Conservation (phyloP, 2,113 vertebrate genomes). For the Poeciliopsis occidentalis region DNA sequence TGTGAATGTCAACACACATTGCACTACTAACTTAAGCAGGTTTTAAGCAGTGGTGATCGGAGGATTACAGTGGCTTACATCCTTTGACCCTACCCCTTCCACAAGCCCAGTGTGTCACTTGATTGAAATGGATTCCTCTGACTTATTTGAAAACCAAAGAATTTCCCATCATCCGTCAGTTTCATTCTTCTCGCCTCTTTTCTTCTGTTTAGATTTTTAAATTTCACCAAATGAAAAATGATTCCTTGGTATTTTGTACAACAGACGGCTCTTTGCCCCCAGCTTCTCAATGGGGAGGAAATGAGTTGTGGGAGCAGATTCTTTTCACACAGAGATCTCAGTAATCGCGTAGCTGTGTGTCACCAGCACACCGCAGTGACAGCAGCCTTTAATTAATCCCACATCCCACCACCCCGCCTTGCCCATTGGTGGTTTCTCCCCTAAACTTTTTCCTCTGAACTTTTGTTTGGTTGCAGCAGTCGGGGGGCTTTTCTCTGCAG, state of each 20-base stretch:
- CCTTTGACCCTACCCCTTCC: conserved; percentile 77
- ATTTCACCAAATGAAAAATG: conserved; percentile 65
- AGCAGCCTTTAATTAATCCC: conserved; percentile 78
- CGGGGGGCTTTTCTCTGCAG: conserved; percentile 21
- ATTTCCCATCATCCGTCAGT: conserved; percentile 52
- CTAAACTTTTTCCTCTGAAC: conserved; percentile 45
- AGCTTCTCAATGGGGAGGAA: conserved; percentile 63
- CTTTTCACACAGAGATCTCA: conserved; percentile 68
- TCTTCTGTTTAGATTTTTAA: conserved; percentile 40
- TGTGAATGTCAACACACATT: conserved; percentile 62
- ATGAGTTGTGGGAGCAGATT: conserved; percentile 74
- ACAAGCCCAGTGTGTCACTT: conserved; percentile 68
- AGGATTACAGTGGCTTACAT: conserved; percentile 86
- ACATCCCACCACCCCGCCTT: conserved; percentile 52
- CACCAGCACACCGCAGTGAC: conserved; percentile 68
- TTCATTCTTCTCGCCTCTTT: conserved; percentile 2
- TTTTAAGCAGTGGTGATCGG: conserved; percentile 79
- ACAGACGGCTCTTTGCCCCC: conserved; percentile 55
- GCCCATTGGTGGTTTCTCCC: conserved; percentile 57
- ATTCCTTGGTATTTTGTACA: conserved; percentile 52
- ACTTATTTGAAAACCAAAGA: conserved; percentile 70
- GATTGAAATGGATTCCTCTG: conserved; percentile 79
- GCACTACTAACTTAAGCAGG: conserved; percentile 65
- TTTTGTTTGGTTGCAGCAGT: conserved; percentile 29
- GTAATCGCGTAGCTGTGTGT: conserved; percentile 70